Evolutionary conservation across 1,140 invertebrate genomes (phyloP).

Genomic region (Andricus grossulariae): DNA sequence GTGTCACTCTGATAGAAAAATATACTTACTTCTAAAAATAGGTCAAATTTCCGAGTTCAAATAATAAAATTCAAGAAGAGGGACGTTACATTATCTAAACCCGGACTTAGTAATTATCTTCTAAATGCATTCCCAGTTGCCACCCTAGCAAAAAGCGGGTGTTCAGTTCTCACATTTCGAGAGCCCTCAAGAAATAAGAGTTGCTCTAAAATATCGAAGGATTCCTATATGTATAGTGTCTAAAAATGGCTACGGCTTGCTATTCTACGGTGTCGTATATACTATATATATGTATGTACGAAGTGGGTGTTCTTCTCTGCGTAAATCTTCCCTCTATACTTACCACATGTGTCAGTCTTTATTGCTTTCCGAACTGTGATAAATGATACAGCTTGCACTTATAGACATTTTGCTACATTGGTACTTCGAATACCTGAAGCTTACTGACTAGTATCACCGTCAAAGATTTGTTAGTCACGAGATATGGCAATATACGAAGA

Average conservation of each 20-base stretch:
- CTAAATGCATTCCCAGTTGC: no score
- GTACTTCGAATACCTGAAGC: background rate
- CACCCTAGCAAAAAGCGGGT: no score
- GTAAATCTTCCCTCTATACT: slow-evolving; percentile 23
- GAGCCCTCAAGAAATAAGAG: background rate
- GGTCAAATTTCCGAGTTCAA: no score
- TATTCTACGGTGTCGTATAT: background rate
- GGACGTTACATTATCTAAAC: no score
- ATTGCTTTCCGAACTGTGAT: slow-evolving; percentile 27
- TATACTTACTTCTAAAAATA: no score
- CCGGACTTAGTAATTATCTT: no score
- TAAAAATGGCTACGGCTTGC: slow-evolving; percentile 1
- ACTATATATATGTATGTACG: background rate
- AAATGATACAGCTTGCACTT: slow-evolving; percentile 27
- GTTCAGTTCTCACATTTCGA: background rate
- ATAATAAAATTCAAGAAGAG: no score
- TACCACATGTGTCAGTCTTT: slow-evolving; percentile 26
- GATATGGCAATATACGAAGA: background rate
- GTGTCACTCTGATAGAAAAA: no score
- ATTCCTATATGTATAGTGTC: background rate
- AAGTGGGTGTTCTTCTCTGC: background rate
- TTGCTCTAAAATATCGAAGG: background rate
- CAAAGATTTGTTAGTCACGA: background rate
- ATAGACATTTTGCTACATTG: slow-evolving; percentile 13
- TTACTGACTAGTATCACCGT: background rate